A percentile compares a stretch with the other conserved stretches of the same genome.
These are phyloP conservation scores for Drosophila phalerata DNA, from an alignment of 2,888 invertebrate species.

Conservation along the genomic window DNA sequence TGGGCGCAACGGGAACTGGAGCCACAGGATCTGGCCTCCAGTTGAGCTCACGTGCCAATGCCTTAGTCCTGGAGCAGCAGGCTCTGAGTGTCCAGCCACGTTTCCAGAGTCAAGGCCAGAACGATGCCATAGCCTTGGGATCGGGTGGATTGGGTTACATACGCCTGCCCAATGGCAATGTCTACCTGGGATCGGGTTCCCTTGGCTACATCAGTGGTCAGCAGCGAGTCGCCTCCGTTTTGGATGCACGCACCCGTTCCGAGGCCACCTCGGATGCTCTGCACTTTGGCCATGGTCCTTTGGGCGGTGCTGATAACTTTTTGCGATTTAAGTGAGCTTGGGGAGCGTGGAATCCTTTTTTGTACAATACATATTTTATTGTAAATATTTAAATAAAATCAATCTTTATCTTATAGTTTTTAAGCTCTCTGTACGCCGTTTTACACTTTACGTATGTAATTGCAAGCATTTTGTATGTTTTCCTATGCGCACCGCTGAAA, in stretches of 20 bases:
- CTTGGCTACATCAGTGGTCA: constrained; percentile 84
- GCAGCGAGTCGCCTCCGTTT: constrained; percentile 75
- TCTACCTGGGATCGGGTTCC: constrained; percentile 85
- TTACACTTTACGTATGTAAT: constrained; percentile 20
- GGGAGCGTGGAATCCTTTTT: constrained; percentile 20
- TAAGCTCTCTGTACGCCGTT: constrained; percentile 46
- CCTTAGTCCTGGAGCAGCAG: constrained; percentile 65
- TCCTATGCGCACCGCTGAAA: constrained; percentile 47
- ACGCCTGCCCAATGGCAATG: constrained; percentile 83
- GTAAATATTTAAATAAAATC: constrained; percentile 66
- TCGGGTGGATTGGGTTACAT: constrained; percentile 85
- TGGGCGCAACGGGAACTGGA: constrained; percentile 57
- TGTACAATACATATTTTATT: constrained; percentile 57
- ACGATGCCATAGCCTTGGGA: constrained; percentile 83
- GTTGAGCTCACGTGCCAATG: constrained; percentile 68
- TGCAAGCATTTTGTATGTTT: constrained; percentile 43
- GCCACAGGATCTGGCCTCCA: constrained; percentile 57
- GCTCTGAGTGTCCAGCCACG: constrained; percentile 56
- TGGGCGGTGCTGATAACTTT: constrained; percentile 68
- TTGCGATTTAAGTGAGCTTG: constrained; percentile 59
- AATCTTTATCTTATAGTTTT: constrained; percentile 47
- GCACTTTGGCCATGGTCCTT: constrained; percentile 83
- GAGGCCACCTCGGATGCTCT: constrained; percentile 80
- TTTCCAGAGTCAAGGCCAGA: constrained; percentile 28
- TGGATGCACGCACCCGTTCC: constrained; percentile 82